Conservation (phyloP, 1,140 invertebrate genomes). For the Cepaea nemoralis region DNA sequence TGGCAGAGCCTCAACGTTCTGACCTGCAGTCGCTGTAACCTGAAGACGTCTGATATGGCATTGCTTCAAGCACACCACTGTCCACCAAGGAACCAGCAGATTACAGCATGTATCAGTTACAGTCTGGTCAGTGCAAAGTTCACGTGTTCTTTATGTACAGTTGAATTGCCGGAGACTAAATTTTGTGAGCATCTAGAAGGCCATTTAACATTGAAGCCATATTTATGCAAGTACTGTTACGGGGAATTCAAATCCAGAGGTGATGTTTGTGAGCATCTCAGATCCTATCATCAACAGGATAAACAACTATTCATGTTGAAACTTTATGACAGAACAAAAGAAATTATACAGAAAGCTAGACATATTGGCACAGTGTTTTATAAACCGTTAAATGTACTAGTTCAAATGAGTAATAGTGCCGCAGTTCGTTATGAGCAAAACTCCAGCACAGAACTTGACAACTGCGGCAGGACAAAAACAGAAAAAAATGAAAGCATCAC, state of each 20-base stretch:
- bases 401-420: too few species aligned
- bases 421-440: too few species aligned
- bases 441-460: too few species aligned
- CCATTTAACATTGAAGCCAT: background rate
- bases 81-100: background rate
- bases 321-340: background rate
- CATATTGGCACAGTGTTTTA: background rate
- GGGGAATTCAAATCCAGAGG: background rate
- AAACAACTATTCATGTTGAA: background rate
- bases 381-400: background rate
- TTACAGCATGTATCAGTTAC: background rate
- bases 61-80: constrained; percentile 17
- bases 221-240: background rate
- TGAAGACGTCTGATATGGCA: constrained; percentile 2
- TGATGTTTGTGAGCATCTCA: background rate
- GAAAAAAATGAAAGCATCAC: too few species aligned
- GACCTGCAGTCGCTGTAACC: background rate
- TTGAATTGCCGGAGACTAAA: background rate
- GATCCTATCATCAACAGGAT: background rate
- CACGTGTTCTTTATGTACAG: constrained; percentile 10
- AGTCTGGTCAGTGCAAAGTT: background rate
- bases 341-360: background rate
- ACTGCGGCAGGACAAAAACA: too few species aligned
- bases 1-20: background rate
- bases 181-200: constrained; percentile 6